Conservation (phyloP, 2,888 invertebrate genomes). For the Polyommatus icarus region DNA sequence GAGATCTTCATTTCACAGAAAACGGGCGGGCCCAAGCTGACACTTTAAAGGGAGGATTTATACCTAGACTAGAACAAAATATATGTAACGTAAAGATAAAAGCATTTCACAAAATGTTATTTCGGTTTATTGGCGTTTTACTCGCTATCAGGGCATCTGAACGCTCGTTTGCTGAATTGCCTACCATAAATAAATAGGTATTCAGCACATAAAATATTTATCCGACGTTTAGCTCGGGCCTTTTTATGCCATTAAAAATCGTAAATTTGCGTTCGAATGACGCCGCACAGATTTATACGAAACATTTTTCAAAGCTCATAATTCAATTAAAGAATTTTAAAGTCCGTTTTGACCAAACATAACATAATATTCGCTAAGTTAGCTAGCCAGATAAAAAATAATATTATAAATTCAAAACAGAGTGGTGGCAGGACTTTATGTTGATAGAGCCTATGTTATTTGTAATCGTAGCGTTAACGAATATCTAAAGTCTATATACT, state of each 20-base stretch:
- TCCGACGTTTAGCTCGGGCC: not conserved
- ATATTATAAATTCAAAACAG: not conserved
- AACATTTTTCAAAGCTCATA: slow-evolving; percentile 3
- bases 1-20: too few species aligned
- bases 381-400: not conserved
- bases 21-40: too few species aligned
- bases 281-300: not conserved
- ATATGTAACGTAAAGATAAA: not conserved
- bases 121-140: not conserved
- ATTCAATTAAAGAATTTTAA: not conserved
- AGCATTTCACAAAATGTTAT: not conserved
- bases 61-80: too few species aligned
- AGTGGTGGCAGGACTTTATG: not conserved
- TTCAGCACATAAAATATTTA: not conserved
- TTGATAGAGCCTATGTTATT: too few species aligned
- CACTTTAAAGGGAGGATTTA: too few species aligned
- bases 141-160: not conserved
- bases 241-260: slow-evolving; percentile 11
- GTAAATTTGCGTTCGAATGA: not conserved
- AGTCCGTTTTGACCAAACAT: not conserved
- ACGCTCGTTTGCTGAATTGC: not conserved
- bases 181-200: slow-evolving; percentile 1
- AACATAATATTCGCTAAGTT: not conserved
- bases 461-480: too few species aligned
- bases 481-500: too few species aligned